Evolutionary conservation across 2,888 invertebrate genomes (phyloP), one percentile per base, ranked within the genome.

Genomic region (Pandemis cinnamomeana): DNA sequence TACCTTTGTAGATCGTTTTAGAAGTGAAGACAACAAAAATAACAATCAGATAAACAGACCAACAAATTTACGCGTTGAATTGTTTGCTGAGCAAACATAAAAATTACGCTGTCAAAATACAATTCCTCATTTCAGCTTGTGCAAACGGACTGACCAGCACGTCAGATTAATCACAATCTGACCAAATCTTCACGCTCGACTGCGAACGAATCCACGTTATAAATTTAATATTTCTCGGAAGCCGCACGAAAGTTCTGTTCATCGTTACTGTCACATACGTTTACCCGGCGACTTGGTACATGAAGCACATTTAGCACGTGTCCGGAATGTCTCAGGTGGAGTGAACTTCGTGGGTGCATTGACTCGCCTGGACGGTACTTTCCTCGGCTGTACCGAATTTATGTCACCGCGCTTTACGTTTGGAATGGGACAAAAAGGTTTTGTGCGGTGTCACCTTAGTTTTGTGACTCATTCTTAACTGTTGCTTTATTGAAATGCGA

Each of bases 311-410:
- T 85, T 85, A 86, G 88, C 81, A 84, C 90, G 87, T 87, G 90
- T 80, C 78, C 80, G 77, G 86, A 85, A 88, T 87, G 85, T 83
- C 77, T 80, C 51, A 71, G 79, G 91, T 86, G 87, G 90, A 88
- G 77, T 91, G 91, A 92, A 91, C 92, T 88, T 82, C 71, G 79
- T 79, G 85, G 85, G 92, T 89, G 85, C 92, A 88, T 84, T 91
- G 92, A 91, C 91, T 88, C 83, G 79, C 81, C 79, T 77, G 75
- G 72, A 62, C 77, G 77, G 76, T 80, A 80, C 80, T 80, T 76
- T 82, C 81, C 79, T 79, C 78, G 77, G 81, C 81, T 80, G 84
- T 84, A 81, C 82, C 83, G 81, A 84, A 84, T 84, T 79, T 82
- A 84, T 83, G 80, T 81, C 82, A 83, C 55, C 41, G 58, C 63